Percentiles rank a stretch among this genome's conserved stretches.
Conservation (phyloP, 2,888 invertebrate species). For the Gari tellinella region DNA sequence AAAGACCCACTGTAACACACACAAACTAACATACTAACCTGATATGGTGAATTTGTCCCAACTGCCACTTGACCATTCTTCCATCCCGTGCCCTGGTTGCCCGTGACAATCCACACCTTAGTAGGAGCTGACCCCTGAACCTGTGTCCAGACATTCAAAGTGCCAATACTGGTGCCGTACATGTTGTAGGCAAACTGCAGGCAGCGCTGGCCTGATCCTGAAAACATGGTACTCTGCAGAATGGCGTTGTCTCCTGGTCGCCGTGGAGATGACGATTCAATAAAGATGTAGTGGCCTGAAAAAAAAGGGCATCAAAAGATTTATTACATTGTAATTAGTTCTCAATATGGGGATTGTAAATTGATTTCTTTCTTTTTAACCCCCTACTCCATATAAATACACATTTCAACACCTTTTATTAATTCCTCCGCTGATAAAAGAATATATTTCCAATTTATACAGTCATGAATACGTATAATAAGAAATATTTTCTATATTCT, state of each 20-base stretch:
- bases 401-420: too few species aligned
- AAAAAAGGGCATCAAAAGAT: background rate
- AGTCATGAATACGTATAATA: too few species aligned
- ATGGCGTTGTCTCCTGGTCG: slow-evolving; percentile 85
- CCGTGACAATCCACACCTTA: slow-evolving; percentile 66
- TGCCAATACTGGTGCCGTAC: slow-evolving; percentile 73
- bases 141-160: slow-evolving; percentile 69
- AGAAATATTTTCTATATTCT: too few species aligned
- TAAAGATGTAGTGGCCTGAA: slow-evolving; percentile 89
- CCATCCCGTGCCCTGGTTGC: slow-evolving; percentile 74
- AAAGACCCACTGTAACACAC: too few species aligned
- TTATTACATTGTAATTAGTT: too few species aligned
- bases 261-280: slow-evolving; percentile 89
- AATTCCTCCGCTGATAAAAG: too few species aligned
- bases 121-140: slow-evolving; percentile 37
- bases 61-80: slow-evolving; percentile 52
- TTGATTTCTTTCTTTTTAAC: too few species aligned
- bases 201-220: slow-evolving; percentile 53
- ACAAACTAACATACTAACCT: too few species aligned
- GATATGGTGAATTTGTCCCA: slow-evolving; percentile 38
- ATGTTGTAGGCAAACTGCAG: slow-evolving; percentile 80
- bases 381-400: too few species aligned
- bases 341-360: too few species aligned
- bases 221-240: slow-evolving; percentile 70
- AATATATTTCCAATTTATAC: too few species aligned